A percentile compares a stretch with the other conserved stretches of the same genome.
Conservation (phyloP, 2,888 invertebrate species). For the Zaprionus obscuricornis region DNA sequence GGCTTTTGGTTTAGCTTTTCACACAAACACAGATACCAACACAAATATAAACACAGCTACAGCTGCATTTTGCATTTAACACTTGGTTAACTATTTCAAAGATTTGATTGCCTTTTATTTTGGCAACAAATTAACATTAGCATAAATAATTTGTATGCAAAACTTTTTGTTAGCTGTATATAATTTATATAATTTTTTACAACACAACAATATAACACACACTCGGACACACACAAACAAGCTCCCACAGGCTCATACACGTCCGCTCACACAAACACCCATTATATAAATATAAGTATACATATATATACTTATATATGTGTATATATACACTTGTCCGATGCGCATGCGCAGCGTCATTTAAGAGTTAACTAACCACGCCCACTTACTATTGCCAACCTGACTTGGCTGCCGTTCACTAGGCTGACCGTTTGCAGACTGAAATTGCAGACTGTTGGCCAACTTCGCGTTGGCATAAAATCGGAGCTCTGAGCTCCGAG, state of each 20-base stretch:
- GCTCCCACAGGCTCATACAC: background rate
- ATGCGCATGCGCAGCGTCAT: constrained; percentile 49
- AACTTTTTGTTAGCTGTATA: constrained; percentile 15
- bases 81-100: constrained; percentile 12
- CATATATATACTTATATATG: constrained; percentile 10
- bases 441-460: constrained; percentile 80
- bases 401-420: constrained; percentile 79
- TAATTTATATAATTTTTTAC: constrained; percentile 69
- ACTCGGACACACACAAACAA: constrained; percentile 9
- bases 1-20: constrained; percentile 30
- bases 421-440: constrained; percentile 83
- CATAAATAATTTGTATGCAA: constrained; percentile 29
- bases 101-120: constrained; percentile 11
- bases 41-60: constrained; percentile 2
- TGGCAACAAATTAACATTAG: constrained; percentile 18
- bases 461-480: constrained; percentile 77
- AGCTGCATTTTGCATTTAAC: constrained; percentile 30
- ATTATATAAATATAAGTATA: constrained; percentile 7
- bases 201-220: constrained; percentile 34
- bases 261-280: constrained; percentile 15
- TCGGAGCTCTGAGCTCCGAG: constrained; percentile 44
- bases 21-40: constrained; percentile 25
- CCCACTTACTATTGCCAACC: constrained; percentile 61
- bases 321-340: constrained; percentile 46
- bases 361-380: constrained; percentile 31